A percentile compares a stretch with the other conserved stretches of the same genome.
Conservation (phyloP, 2,113 vertebrate species). For the Mungos mungo region DNA sequence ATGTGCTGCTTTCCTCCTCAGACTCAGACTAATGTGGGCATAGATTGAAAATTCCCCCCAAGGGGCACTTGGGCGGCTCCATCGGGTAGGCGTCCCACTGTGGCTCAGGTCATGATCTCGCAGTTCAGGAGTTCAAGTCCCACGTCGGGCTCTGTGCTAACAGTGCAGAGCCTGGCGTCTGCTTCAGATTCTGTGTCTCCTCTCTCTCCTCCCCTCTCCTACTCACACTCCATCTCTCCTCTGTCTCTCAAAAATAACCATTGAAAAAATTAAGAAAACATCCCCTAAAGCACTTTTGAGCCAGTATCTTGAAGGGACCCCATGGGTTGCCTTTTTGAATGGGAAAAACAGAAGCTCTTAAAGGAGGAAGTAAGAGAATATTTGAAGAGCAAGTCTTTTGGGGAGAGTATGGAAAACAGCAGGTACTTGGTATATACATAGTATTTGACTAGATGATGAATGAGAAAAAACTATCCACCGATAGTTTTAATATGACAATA, state of each 20-base stretch:
- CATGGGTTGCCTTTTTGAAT: not conserved
- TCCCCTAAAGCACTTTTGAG: not conserved
- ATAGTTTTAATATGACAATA: not conserved
- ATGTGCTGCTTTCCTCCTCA: not conserved
- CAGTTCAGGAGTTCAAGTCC: no score
- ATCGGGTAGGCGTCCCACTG: no score
- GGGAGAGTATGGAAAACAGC: not conserved
- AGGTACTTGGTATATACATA: not conserved
- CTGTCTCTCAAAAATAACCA: no score
- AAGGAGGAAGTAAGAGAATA: not conserved
- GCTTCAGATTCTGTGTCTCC: no score
- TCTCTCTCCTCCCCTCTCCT: no score
- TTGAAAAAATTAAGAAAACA: no score
- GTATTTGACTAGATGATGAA: not conserved
- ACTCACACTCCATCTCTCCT: no score
- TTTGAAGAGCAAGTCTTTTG: not conserved
- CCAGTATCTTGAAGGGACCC: not conserved
- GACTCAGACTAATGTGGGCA: not conserved
- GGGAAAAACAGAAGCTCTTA: not conserved
- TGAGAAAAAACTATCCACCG: not conserved
- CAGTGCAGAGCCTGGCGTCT: no score
- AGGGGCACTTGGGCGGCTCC: no score
- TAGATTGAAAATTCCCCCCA: not conserved
- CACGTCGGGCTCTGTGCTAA: no score
- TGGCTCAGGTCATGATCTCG: no score